A percentile compares a stretch with the other conserved stretches of the same genome.
Evolutionary conservation across 2,113 vertebrate genomes (phyloP).

Genomic region (Oriolus oriolus): DNA sequence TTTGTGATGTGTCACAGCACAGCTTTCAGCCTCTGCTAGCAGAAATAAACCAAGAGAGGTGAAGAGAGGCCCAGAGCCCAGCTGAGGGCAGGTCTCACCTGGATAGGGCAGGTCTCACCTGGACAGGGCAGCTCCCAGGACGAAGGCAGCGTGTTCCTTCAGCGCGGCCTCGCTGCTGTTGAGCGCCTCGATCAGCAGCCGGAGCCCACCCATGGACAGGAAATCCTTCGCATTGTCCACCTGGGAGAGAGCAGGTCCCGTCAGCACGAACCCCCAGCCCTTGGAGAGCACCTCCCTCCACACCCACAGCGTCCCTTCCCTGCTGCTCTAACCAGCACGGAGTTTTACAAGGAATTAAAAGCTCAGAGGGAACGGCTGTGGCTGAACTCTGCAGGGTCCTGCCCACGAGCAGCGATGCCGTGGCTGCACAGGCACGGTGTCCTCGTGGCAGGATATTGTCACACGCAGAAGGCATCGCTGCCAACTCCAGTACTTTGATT

Average conservation of each 20-base stretch:
- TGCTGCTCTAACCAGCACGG: not conserved
- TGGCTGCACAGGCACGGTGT: not conserved
- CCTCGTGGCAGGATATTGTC: slow-evolving; percentile 1
- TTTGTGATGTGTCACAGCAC: not conserved
- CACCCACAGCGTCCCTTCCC: not conserved
- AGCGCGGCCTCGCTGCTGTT: slow-evolving; percentile 82
- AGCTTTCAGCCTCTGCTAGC: not conserved
- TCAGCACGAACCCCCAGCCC: not conserved
- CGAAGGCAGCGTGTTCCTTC: slow-evolving; percentile 86
- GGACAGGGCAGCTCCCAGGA: slow-evolving; percentile 87
- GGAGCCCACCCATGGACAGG: slow-evolving; percentile 85
- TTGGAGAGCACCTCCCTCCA: not conserved
- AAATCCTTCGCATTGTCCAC: slow-evolving; percentile 92
- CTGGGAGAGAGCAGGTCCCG: slow-evolving; percentile 62
- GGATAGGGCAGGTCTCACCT: slow-evolving; percentile 86
- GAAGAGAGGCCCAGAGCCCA: not conserved
- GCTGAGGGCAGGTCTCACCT: slow-evolving; percentile 69
- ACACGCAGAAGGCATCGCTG: not conserved
- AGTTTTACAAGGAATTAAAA: not conserved
- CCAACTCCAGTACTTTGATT: not conserved
- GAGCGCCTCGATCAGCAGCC: slow-evolving; percentile 78
- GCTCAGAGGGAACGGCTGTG: rapidly evolving
- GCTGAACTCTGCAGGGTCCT: not conserved
- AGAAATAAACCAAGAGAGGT: not conserved
- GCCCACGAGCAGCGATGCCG: not conserved